Conservation (phyloP, 1,140 invertebrate species). For the Galleria mellonella region DNA sequence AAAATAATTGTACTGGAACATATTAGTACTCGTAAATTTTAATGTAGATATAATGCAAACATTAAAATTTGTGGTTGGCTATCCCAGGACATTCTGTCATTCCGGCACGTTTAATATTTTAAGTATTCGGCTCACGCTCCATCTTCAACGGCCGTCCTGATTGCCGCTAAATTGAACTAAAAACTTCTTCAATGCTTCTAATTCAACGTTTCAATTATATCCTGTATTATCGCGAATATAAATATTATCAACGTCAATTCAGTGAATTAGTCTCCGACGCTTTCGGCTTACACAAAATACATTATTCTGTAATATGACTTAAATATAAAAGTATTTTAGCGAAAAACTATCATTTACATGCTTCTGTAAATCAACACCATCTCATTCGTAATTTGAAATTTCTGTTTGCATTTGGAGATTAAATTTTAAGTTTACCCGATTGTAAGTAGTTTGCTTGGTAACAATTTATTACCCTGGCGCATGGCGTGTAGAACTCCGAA, state of each 20-base stretch:
- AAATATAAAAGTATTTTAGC: too few species aligned
- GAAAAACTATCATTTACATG: conserved; percentile 16
- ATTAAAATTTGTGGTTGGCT: conserved; percentile 44
- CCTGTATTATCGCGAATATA: conserved; percentile 11
- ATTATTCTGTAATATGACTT: too few species aligned
- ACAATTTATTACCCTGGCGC: conserved; percentile 57
- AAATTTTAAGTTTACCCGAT: conserved; percentile 58
- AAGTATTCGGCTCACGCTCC: conserved; percentile 61
- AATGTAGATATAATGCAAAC: conserved; percentile 20
- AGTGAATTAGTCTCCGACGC: background rate
- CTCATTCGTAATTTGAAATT: conserved; percentile 23
- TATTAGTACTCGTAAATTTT: conserved; percentile 7
- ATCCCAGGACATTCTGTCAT: conserved; percentile 45
- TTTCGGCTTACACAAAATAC: background rate
- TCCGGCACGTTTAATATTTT: conserved; percentile 67
- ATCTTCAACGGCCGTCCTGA: conserved; percentile 64
- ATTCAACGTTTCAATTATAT: conserved; percentile 69
- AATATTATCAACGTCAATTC: too few species aligned
- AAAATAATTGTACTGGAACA: too few species aligned
- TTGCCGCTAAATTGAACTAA: conserved; percentile 72
- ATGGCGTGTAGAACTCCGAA: conserved; percentile 52
- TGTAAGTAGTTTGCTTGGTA: conserved; percentile 52
- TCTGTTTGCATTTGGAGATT: conserved; percentile 58
- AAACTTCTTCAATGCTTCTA: conserved; percentile 65
- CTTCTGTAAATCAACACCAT: conserved; percentile 16